These are phyloP conservation scores for Epinephelus awoara DNA, from an alignment of 2,797 vertebrate genomes.

Conservation along the genomic window DNA sequence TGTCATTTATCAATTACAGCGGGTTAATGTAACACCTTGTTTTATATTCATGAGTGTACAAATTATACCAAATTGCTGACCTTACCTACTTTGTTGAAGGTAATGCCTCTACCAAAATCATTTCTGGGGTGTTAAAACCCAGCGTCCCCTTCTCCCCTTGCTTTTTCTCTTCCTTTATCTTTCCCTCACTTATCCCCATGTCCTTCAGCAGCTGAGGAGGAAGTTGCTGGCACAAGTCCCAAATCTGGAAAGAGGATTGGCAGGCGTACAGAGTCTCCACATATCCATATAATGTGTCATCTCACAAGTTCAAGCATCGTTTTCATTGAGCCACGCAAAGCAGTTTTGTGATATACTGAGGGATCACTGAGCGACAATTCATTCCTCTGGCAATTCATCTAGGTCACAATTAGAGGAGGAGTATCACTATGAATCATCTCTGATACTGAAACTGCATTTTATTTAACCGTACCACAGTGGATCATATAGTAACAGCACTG, in stretches of 20 bases:
- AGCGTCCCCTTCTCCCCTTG: not conserved
- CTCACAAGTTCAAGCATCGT: slow-evolving; percentile 24
- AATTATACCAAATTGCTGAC: slow-evolving; percentile 5
- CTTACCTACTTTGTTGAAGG: not conserved
- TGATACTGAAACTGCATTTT: slow-evolving; percentile 4
- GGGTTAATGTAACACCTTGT: not conserved
- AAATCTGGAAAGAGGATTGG: slow-evolving; percentile 38
- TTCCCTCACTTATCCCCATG: not conserved
- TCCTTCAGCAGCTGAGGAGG: slow-evolving; percentile 27
- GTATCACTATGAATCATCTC: not conserved
- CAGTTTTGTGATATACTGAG: slow-evolving; percentile 36
- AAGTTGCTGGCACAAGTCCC: slow-evolving; percentile 37
- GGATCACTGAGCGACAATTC: not conserved
- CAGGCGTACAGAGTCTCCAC: slow-evolving; percentile 24
- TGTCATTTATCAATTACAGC: slow-evolving; percentile 1
- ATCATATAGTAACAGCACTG: not conserved
- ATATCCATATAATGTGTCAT: slow-evolving; percentile 45
- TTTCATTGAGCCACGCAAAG: slow-evolving; percentile 18
- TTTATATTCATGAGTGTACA: not conserved
- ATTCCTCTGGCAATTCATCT: slow-evolving; percentile 22
- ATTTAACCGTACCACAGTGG: not conserved
- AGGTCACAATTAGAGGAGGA: slow-evolving; percentile 30
- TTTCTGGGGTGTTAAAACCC: not conserved
- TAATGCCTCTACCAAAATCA: not conserved
- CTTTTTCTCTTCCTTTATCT: slow-evolving; percentile 2